phyloP scores from a whole-genome alignment of 2,888 invertebrate genomes.

The Ichneumoninae sp. region DNA sequence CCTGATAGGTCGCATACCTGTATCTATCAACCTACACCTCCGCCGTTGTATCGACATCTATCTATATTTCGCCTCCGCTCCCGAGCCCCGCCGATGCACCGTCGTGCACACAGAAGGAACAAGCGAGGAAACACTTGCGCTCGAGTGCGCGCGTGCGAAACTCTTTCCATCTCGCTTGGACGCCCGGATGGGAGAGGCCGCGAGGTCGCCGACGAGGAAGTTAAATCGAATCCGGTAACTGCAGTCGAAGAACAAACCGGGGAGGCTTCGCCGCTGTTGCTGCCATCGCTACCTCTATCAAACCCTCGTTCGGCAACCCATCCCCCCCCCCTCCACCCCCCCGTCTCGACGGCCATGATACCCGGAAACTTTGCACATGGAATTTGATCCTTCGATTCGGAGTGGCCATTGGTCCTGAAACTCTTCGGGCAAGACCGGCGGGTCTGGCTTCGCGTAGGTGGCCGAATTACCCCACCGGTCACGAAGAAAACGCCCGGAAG shows the following conservation, averaged over 20 bases:
- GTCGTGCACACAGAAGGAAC: conserved; percentile 38
- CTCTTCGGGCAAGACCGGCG: conserved; percentile 41
- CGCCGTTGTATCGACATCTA: conserved; percentile 50
- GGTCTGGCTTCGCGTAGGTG: conserved; percentile 44
- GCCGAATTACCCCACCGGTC: conserved; percentile 57
- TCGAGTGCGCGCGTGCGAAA: conserved; percentile 41
- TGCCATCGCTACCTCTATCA: conserved; percentile 28
- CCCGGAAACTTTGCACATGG: conserved; percentile 58
- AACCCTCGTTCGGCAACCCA: conserved; percentile 5
- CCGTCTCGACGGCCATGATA: conserved; percentile 37
- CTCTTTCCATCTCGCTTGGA: conserved; percentile 60
- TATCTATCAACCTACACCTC: conserved; percentile 32
- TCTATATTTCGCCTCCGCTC: conserved; percentile 57
- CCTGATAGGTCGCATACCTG: conserved; percentile 8
- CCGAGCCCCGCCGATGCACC: conserved; percentile 38
- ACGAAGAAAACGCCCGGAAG: conserved; percentile 33
- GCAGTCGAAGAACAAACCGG: conserved; percentile 80
- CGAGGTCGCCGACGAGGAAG: conserved; percentile 75
- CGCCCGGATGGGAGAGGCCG: conserved; percentile 37
- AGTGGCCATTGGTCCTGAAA: conserved; percentile 59
- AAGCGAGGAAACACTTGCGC: conserved; percentile 16
- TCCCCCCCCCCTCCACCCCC: conserved; percentile 9
- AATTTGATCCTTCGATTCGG: conserved; percentile 63
- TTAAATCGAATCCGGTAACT: conserved; percentile 83
- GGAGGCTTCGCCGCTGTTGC: conserved; percentile 55